A percentile compares a stretch with the other conserved stretches of the same genome.
Evolutionary conservation across 2,888 invertebrate species (phyloP).

Genomic region (Melipona beecheii): DNA sequence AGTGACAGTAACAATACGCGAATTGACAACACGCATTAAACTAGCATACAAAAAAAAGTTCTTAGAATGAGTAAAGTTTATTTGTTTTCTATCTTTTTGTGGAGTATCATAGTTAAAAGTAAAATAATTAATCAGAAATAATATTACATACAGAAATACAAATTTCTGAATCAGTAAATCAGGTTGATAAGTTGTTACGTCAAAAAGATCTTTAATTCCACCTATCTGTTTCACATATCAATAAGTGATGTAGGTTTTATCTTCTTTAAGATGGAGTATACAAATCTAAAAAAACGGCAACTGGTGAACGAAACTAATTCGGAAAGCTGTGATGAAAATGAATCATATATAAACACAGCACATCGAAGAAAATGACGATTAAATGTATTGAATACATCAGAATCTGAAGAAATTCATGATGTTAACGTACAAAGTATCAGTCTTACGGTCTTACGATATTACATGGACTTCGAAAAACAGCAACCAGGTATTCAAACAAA

Average conservation of each 20-base stretch:
- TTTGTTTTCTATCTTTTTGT: slow-evolving; percentile 7
- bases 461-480: neutral
- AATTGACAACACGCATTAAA: neutral
- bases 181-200: neutral
- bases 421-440: neutral
- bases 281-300: neutral
- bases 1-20: neutral
- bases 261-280: neutral
- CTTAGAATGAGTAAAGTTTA: neutral
- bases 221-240: slow-evolving; percentile 2
- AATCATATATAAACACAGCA: neutral
- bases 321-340: neutral
- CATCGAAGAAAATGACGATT: neutral
- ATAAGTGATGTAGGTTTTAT: neutral
- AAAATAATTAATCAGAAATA: slow-evolving; percentile 13
- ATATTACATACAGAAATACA: slow-evolving; percentile 5
- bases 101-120: slow-evolving; percentile 9
- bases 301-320: neutral
- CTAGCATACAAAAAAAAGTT: neutral
- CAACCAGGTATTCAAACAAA: slow-evolving; percentile 5
- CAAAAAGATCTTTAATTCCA: neutral
- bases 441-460: neutral
- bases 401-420: slow-evolving; percentile 1
- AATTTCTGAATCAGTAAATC: neutral
- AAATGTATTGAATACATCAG: neutral